Percentiles rank a stretch among this genome's conserved stretches.
Conservation (phyloP, 2,113 vertebrate genomes). For the Tragelaphus strepsiceros region DNA sequence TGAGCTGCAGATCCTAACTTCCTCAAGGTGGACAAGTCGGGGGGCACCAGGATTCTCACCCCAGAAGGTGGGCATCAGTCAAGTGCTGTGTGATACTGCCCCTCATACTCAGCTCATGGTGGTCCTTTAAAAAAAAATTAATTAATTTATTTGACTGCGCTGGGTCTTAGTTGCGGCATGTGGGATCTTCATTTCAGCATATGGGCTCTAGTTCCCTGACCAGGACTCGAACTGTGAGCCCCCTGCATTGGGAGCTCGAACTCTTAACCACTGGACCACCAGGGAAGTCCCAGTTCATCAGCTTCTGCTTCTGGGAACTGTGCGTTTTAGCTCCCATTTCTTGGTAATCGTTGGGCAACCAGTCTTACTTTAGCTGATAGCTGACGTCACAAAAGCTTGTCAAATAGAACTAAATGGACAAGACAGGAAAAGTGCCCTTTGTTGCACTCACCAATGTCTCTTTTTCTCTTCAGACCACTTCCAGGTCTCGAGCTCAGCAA, state of each 20-base stretch:
- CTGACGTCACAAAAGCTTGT: background rate
- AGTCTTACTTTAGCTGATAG: background rate
- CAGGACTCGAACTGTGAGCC: background rate
- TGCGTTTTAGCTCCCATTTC: background rate
- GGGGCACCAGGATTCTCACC: too few relatives aligned
- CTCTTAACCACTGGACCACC: background rate
- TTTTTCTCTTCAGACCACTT: constrained; percentile 69
- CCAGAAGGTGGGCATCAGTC: background rate
- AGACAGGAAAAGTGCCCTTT: background rate
- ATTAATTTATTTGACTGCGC: background rate
- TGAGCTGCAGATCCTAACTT: rapidly evolving
- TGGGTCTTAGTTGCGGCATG: background rate
- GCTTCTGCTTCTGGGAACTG: background rate
- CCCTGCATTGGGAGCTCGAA: background rate
- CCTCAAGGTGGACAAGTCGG: rapidly evolving
- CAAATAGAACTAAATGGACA: background rate
- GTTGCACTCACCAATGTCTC: background rate
- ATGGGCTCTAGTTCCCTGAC: background rate
- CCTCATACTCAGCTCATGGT: background rate
- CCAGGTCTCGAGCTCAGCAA: constrained; percentile 74
- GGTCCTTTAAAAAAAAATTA: background rate
- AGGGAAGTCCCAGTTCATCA: rapidly evolving
- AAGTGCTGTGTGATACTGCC: rapidly evolving
- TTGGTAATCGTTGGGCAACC: background rate
- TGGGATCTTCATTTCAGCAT: background rate